Base-by-base conservation (phyloP, 30 jellyfish, hydroid and myxozoan species). In the Aurelia coerulea region DNA sequence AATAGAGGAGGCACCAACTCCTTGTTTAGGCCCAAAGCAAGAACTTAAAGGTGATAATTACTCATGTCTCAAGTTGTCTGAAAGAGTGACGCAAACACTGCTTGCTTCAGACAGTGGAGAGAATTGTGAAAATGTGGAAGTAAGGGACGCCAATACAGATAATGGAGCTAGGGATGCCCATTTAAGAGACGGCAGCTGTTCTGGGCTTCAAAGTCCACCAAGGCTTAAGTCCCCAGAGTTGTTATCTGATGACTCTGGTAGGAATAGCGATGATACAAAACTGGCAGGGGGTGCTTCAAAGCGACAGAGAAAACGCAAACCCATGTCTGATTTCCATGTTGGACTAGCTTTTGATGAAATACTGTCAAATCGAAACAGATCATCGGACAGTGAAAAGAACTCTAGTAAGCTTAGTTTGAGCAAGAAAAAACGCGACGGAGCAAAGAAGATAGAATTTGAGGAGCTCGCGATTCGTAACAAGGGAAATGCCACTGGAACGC, bases 261-360 rank as follows among this genome's bases (percentile, higher is more conserved):
- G 64, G 50, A 63, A 62, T 50, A 67, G 66, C 10, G 93, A 84
- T 34, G 83, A 75, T 15, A 2, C 76, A 50, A 17, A 63, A 17
- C 73, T 4, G 53, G 67, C 62, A 19, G 80, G 62, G 8, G 64
- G 73, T 19, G 39, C 73, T 8, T 41, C 78, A 41, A 92, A 92
- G 59, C 91, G 98, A 18, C 90, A 80, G 54, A 73, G 98, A 51
- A 92, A 87, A 66, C 95, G 93, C n/a, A 92, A 87, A 62, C 34
- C 84, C 5, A 79, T 73, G 93, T 80, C 90, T 3, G 98, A 81
- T 37, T 92, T 87, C 62, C 98, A 87, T 72, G 90, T 84, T 2
- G 98, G 97, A 17, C 67, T 75, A 14, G 95, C 84, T 11, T 72
- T 82, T 73, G 92, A 90, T 73, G 88, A 72, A 62, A 68, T 76